These are phyloP conservation scores for Calephelis virginiensis DNA, from an alignment of 1,140 invertebrate species.

Conservation along the genomic window DNA sequence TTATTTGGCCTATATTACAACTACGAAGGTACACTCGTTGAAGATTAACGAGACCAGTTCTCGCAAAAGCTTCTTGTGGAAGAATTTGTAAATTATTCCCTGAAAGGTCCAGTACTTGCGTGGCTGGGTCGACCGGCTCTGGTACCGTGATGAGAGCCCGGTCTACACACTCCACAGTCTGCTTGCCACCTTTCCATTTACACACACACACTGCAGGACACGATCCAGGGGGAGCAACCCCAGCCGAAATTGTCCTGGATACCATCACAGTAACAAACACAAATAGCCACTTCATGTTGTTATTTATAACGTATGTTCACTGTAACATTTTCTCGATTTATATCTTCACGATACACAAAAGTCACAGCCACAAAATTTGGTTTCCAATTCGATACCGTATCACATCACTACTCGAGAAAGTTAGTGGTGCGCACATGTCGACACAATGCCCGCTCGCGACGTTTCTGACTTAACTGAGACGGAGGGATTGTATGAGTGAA, in stretches of 20 bases:
- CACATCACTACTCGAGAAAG: constrained; percentile 76
- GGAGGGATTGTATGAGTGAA: constrained; percentile 59
- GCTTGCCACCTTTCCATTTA: constrained; percentile 95
- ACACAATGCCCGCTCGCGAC: constrained; percentile 50
- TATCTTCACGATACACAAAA: constrained; percentile 34
- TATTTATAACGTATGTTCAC: constrained; percentile 21
- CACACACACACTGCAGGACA: constrained; percentile 90
- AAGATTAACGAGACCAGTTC: constrained; percentile 89
- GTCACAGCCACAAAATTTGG: constrained; percentile 36
- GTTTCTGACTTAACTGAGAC: constrained; percentile 65
- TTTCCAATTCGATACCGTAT: constrained; percentile 61
- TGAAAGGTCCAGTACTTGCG: constrained; percentile 93
- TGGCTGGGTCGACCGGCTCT: constrained; percentile 88
- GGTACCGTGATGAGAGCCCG: constrained; percentile 89
- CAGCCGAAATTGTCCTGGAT: constrained; percentile 57
- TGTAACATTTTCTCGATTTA: constrained; percentile 26
- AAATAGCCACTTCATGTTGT: constrained; percentile 70
- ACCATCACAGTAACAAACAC: constrained; percentile 63
- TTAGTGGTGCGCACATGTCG: constrained; percentile 65
- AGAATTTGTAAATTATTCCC: constrained; percentile 91
- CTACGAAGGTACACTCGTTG: constrained; percentile 90
- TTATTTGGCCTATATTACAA: constrained; percentile 91
- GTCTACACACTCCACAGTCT: constrained; percentile 92
- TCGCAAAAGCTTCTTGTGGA: constrained; percentile 88
- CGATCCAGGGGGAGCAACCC: constrained; percentile 69